Percentiles rank a stretch among this genome's conserved stretches.
These are phyloP conservation scores for Calonectris borealis DNA, from an alignment of 2,113 vertebrate genomes.

Conservation along the genomic window DNA sequence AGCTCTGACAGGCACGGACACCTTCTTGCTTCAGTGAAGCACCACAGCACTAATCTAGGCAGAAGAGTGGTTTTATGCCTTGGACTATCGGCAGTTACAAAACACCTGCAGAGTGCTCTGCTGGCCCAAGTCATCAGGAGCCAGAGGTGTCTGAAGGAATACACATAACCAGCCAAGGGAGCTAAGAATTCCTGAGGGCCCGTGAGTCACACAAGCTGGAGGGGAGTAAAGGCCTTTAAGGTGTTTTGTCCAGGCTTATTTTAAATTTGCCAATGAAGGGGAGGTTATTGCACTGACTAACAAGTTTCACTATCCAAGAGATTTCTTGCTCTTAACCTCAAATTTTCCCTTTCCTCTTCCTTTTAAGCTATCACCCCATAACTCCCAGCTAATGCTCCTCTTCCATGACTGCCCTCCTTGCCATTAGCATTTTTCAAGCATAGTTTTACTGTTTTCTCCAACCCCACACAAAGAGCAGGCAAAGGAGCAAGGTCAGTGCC, in stretches of 20 bases:
- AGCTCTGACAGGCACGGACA: background rate
- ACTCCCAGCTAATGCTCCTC: background rate
- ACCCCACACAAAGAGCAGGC: background rate
- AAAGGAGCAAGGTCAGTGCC: background rate
- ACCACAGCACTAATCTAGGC: background rate
- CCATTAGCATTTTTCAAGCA: background rate
- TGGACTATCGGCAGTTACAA: fast-evolving
- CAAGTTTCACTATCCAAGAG: background rate
- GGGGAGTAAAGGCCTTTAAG: background rate
- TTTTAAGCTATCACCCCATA: background rate
- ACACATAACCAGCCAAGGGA: background rate
- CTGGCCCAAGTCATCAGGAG: background rate
- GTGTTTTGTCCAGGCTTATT: background rate
- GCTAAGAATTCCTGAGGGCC: background rate
- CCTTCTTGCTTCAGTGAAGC: background rate
- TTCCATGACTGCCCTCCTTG: background rate
- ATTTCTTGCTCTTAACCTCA: background rate
- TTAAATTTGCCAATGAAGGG: background rate
- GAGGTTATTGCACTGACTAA: background rate
- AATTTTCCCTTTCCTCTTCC: background rate
- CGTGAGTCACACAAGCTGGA: background rate
- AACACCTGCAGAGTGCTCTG: background rate
- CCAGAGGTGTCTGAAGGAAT: background rate
- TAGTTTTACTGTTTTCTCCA: background rate
- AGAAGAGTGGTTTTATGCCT: background rate